Conservation (phyloP, 2,797 vertebrate genomes). For the Australoheros facetus region DNA sequence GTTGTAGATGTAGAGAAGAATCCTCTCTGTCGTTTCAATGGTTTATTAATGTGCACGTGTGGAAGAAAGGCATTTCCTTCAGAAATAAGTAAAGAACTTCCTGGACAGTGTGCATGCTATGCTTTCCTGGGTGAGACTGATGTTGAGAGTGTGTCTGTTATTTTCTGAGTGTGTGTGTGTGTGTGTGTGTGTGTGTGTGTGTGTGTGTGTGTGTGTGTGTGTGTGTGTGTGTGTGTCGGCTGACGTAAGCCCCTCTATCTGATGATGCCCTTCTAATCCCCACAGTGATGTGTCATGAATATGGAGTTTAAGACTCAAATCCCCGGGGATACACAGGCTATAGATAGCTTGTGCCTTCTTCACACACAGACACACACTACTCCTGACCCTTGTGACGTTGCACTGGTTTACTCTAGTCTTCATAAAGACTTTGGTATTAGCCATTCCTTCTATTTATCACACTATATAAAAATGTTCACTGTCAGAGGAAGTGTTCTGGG, state of each 20-base stretch:
- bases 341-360: constrained; percentile 78
- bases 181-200: constrained; percentile 35
- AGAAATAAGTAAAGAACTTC: constrained; percentile 50
- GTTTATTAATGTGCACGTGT: background rate
- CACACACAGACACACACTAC: constrained; percentile 31
- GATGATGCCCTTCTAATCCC: constrained; percentile 84
- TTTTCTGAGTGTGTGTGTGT: constrained; percentile 45
- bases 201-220: constrained; percentile 35
- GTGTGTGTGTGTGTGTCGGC: constrained; percentile 40
- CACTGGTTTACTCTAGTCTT: background rate
- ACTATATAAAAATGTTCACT: background rate
- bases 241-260: constrained; percentile 80
- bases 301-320: constrained; percentile 86
- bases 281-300: constrained; percentile 88
- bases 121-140: constrained; percentile 49
- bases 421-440: background rate
- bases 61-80: constrained; percentile 13
- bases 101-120: constrained; percentile 54
- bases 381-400: constrained; percentile 56
- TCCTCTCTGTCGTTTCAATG: background rate
- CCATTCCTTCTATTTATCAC: background rate
- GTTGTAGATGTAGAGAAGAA: background rate
- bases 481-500: background rate
- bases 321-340: constrained; percentile 80
- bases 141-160: constrained; percentile 30